Evolutionary conservation across 2,888 invertebrate species (phyloP).

Genomic region (Esperia sulphurella): DNA sequence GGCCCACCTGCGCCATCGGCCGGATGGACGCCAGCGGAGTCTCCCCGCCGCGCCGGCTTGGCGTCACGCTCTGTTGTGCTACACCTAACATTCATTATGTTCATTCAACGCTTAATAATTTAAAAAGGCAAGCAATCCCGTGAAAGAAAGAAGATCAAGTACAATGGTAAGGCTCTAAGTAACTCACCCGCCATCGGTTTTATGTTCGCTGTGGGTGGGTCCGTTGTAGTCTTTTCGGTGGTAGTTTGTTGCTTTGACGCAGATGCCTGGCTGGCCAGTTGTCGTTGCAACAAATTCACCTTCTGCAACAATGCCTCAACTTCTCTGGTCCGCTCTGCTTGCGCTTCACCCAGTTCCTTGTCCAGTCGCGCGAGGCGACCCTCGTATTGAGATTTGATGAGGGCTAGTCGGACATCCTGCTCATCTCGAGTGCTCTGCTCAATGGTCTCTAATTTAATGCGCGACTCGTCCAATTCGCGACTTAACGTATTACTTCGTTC

Average conservation of each 20-base stretch:
- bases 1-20: slow-evolving; percentile 91
- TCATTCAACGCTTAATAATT: not conserved
- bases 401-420: slow-evolving; percentile 77
- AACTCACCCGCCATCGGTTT: slow-evolving; percentile 92
- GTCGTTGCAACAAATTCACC: slow-evolving; percentile 83
- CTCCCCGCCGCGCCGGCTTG: slow-evolving; percentile 85
- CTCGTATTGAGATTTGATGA: slow-evolving; percentile 85
- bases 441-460: slow-evolving; percentile 67
- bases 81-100: slow-evolving; percentile 38
- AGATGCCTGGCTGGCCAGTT: slow-evolving; percentile 84
- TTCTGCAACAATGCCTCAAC: slow-evolving; percentile 86
- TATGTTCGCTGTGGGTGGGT: slow-evolving; percentile 91
- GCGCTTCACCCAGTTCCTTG: slow-evolving; percentile 84
- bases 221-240: slow-evolving; percentile 76
- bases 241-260: slow-evolving; percentile 81
- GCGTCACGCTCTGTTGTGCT: slow-evolving; percentile 71
- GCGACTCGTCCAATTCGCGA: slow-evolving; percentile 78
- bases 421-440: slow-evolving; percentile 77
- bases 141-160: too few relatives aligned
- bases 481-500: slow-evolving; percentile 82
- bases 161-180: not conserved
- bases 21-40: slow-evolving; percentile 94
- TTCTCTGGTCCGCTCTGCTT: slow-evolving; percentile 80
- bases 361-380: slow-evolving; percentile 84
- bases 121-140: not conserved